Evolutionary conservation across 2,888 invertebrate genomes (phyloP).

Genomic region (Rhingia campestris): DNA sequence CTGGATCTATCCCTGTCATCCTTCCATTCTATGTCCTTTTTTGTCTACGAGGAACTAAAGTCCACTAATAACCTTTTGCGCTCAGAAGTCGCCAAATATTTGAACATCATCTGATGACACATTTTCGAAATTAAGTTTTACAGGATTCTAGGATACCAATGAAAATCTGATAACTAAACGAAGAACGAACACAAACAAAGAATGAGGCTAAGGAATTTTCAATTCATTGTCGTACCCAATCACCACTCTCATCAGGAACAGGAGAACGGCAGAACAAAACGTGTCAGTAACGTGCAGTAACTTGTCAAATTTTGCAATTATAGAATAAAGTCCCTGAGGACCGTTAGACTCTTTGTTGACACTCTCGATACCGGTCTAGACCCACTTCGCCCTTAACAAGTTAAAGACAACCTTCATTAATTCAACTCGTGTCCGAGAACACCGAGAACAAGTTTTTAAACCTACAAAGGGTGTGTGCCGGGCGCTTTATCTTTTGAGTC

Average conservation of each 20-base stretch:
- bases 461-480: conserved; percentile 13
- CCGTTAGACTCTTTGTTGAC: conserved; percentile 38
- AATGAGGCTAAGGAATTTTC: conserved; percentile 7
- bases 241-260: conserved; percentile 34
- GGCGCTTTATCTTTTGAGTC: conserved; percentile 31
- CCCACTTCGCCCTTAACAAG: not conserved
- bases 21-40: no score
- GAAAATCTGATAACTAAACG: conserved; percentile 37
- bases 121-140: conserved; percentile 54
- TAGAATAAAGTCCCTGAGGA: conserved; percentile 51
- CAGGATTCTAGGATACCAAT: conserved; percentile 24
- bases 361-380: conserved; percentile 14
- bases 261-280: not conserved
- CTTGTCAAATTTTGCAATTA: conserved; percentile 68
- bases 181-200: conserved; percentile 9
- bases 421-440: conserved; percentile 51
- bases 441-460: conserved; percentile 41
- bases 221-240: conserved; percentile 30
- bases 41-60: no score
- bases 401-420: conserved; percentile 40
- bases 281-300: conserved; percentile 22
- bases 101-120: conserved; percentile 40
- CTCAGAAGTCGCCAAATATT: conserved; percentile 20
- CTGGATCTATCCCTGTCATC: no score
- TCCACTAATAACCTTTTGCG: no score